Evolutionary conservation across 2,888 invertebrate genomes (phyloP).

Genomic region (Agapostemon virescens): DNA sequence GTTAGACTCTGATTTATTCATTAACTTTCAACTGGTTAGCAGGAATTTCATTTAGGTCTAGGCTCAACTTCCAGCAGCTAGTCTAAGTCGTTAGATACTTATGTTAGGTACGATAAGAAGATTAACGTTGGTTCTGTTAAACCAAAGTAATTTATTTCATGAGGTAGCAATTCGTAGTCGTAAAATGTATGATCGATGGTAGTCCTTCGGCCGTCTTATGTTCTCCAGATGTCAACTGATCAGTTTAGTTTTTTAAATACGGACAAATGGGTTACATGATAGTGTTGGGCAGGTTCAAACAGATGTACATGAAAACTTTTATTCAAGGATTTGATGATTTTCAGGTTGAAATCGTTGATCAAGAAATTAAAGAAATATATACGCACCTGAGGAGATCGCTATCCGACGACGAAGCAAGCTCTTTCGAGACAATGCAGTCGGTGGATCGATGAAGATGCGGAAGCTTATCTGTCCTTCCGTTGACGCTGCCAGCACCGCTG

Average conservation of each 20-base stretch:
- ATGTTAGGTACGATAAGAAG: background rate
- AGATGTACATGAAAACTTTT: background rate
- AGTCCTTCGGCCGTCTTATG: too few relatives aligned
- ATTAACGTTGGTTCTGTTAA: background rate
- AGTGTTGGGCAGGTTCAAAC: background rate
- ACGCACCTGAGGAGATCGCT: constrained; percentile 82
- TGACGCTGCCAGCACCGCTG: constrained; percentile 69
- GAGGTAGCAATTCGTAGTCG: too few relatives aligned
- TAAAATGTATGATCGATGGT: too few relatives aligned
- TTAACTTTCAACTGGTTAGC: background rate
- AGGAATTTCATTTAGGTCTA: background rate
- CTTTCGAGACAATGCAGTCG: constrained; percentile 89
- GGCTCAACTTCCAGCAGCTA: background rate
- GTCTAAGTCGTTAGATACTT: background rate
- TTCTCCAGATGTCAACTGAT: too few relatives aligned
- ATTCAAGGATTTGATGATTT: too few relatives aligned
- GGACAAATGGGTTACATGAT: too few relatives aligned
- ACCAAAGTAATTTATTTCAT: too few relatives aligned
- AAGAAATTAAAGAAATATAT: background rate
- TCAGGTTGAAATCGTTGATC: background rate
- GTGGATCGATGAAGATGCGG: constrained; percentile 87
- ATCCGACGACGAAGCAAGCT: constrained; percentile 83
- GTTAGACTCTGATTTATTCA: background rate
- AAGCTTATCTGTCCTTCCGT: constrained; percentile 81
- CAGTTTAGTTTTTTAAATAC: too few relatives aligned